Base-by-base conservation (phyloP, 2,113 vertebrate species). In the Tor tambroides region DNA sequence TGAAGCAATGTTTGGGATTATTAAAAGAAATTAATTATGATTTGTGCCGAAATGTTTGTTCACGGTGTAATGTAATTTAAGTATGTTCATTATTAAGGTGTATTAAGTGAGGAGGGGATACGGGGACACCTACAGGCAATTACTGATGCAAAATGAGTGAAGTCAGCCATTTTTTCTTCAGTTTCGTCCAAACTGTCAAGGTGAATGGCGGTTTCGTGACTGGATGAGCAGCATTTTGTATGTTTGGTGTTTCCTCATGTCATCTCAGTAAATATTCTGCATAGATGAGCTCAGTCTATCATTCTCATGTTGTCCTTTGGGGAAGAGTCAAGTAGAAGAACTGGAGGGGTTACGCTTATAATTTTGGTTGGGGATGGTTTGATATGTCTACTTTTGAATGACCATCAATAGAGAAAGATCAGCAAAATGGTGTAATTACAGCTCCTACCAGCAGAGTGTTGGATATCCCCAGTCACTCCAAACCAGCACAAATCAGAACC, bases 401-500 rank as follows among this genome's bases (percentile, higher is more conserved):
- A 63, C 59, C 59, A 10, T n/a, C 9, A 10, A 1, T 61, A 61
- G 21, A 59, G 9, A 11, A 11, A 28, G n/a, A 65, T 10, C 28
- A 32, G 14, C 15, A 71, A 0, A 71, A 71, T 32, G 1, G 67
- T 71, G 67, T 35, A 74, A 35, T 43, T 74, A 43, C 38, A 46
- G 43, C 41, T 43, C 11, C 9, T 43, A 43, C 41, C 41, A 10
- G 9, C 11, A 35, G 6, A 74, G 69, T 4, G 6, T 32, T 2
- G 4, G 17, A 3, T 69, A 12, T 11, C 14, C 26, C 54, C 67
- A 80, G 8, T 59, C n/a, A 26, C 51, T n/a, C 26, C 12, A 5
- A 32, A 35, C n/a, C 49, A 72, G 32, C 59, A 56, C 9, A 28
- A n/a, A 54, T 46, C 46, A 86, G 19, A 82, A 83, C 63, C 30